These are phyloP conservation scores for Halichondria panicea DNA, from an alignment of 37 sponge, comb jelly and placozoan species.

Conservation along the genomic window DNA sequence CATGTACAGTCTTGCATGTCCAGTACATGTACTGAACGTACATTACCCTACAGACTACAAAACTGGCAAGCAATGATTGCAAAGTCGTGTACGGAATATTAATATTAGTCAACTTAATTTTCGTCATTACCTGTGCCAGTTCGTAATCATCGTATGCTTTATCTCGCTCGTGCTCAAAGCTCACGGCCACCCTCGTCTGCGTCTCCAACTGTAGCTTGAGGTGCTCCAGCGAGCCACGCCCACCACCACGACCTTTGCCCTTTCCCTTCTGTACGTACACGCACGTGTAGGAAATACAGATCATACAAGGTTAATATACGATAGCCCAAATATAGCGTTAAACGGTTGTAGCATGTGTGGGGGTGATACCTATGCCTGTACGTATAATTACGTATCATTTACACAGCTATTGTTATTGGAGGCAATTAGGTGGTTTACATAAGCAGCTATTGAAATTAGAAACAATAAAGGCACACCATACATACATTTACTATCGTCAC, in stretches of 20 bases:
- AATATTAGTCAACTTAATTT: background rate
- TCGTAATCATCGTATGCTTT: conserved; percentile 67
- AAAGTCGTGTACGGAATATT: too few species aligned
- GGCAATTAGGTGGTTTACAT: background rate
- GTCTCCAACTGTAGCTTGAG: conserved; percentile 41
- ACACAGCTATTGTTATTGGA: background rate
- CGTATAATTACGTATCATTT: too few species aligned
- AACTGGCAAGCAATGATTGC: too few species aligned
- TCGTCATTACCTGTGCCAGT: conserved; percentile 34
- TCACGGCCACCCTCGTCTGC: conserved; percentile 53
- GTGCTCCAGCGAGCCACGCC: conserved; percentile 57
- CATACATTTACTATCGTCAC: background rate
- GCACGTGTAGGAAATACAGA: background rate
- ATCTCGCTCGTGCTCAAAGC: conserved; percentile 73
- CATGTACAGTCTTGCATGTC: too few species aligned
- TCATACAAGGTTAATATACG: too few species aligned
- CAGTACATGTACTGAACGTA: too few species aligned
- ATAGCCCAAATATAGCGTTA: too few species aligned
- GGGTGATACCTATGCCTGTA: background rate
- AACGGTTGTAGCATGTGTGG: too few species aligned
- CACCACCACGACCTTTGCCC: background rate
- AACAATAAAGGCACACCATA: background rate
- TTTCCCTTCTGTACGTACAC: background rate
- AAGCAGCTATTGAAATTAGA: background rate
- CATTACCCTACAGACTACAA: too few species aligned